Base-by-base conservation (phyloP, 2,797 vertebrate species). In the Rachycentron canadum region DNA sequence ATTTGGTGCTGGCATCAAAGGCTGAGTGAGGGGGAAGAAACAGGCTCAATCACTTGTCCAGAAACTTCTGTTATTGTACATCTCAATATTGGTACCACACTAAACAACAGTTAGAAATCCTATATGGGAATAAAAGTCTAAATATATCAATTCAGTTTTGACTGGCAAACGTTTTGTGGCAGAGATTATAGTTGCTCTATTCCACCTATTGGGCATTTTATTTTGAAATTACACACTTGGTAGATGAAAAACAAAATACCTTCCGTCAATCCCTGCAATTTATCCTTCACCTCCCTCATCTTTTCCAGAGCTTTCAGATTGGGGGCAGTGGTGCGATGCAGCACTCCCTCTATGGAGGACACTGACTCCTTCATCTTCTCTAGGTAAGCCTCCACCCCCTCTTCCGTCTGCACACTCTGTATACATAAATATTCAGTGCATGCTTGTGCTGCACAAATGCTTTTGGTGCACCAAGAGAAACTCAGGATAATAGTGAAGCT, bases 291-390 rank as follows among this genome's bases (percentile, higher is more conserved):
- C 6, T 93, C 85, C 66, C 88, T 94, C 32, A 98, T 91, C 84
- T 96, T 98, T 87, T 97, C 95, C 65, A 94, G 21, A 53, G 97
- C 96, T 78, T 96, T 96, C 23, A 99, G 88, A 84, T 99, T 98
- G 1, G 98, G 98, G 28, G 95, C 89, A 7, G 94, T 76, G 14
- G 96, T 96, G 77, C 81, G 95, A 78, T 94, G 83, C 38, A 99
- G 90, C 57, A 85, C 41, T 0, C 0, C 88, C 73, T 97, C 96
- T 59, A 94, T 79, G 23, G 90, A 79, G 11, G 90, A 88, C n/a
- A 96, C 52, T 0, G 94, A 93, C 65, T 96, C 91, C 72, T 70
- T 93, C 65, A 97, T 88, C 57, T 67, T 87, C 26, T 87, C 84
- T 16, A 96, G 69, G 17, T 90, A 88, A 32, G 88, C 77, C 45